Evolutionary conservation across 2,113 vertebrate species (phyloP), one percentile per base, ranked within the genome.

Genomic region (Sisor rabdophorus): DNA sequence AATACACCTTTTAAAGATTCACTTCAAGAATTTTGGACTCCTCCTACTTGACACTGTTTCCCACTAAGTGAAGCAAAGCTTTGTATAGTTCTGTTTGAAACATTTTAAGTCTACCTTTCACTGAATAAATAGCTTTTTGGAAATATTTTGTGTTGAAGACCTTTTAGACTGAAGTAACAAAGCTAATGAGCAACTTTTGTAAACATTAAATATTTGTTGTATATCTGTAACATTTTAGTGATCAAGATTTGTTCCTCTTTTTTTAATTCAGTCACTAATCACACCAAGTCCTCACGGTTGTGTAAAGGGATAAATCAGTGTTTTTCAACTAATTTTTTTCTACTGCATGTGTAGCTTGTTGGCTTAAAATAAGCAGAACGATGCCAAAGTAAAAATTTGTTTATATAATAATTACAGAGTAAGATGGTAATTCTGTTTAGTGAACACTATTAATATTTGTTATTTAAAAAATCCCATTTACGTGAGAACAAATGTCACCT

Each of bases 181-280:
- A 4, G 2, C 44, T 22, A 47, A 65, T 0, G 22, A 9, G 17
- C 20, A 72, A 11, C 40, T 5, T 5, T 69, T 20, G 24, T 69
- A 30, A 10, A 59, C 59, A 60, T 47, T 73, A 36, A 73, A 17
- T 73, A 73, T 58, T 73, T 44, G 40, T 44, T 36, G 6, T 72
- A 36, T 72, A 50, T 15, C n/a, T 58, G 5, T 28, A 20, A n/a
- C n/a, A 19, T 13, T 20, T 53, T 19, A 20, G 16, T 32, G 53
- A 17, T 11, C 13, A 13, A 77, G 53, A 28, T 12, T 20, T 36
- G 2, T 36, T 6, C 32, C 32, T 58, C 22, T 6, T 58, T 24
- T 69, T 61, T 15, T 16, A n/a, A 30, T 61, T 10, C 22, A 30
- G 48, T 28, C 32, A 64, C 50, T 40, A 6, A 19, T 60, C n/a